Evolutionary conservation across 2,113 vertebrate genomes (phyloP).

Genomic region (Platysternon megacephalum): DNA sequence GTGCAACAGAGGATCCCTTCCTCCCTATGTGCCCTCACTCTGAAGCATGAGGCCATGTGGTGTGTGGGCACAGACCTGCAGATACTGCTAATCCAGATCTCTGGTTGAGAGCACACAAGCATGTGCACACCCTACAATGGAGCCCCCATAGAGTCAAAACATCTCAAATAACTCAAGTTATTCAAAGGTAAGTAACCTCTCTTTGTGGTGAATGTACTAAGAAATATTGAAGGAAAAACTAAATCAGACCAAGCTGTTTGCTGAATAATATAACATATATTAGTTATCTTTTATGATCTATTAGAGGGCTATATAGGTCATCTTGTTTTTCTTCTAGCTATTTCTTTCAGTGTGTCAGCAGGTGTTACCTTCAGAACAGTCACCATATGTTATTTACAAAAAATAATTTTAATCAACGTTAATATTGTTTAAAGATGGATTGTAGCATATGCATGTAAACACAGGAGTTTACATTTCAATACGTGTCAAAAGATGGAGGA

Average conservation of each 20-base stretch:
- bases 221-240: background rate
- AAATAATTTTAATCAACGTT: conserved; percentile 38
- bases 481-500: background rate
- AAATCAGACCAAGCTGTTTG: background rate
- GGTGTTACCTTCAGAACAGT: background rate
- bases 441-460: background rate
- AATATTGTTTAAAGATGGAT: conserved; percentile 2
- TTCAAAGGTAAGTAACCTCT: background rate
- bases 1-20: background rate
- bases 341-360: conserved; percentile 29
- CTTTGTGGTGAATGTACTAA: background rate
- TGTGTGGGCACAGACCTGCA: background rate
- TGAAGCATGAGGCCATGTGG: background rate
- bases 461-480: background rate
- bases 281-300: conserved; percentile 31
- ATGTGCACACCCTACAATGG: background rate
- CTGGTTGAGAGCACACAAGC: background rate
- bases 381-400: conserved; percentile 25
- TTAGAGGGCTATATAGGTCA: conserved; percentile 9
- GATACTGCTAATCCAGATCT: background rate
- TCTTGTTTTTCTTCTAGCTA: conserved; percentile 15
- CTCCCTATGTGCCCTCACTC: background rate
- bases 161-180: background rate
- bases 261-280: conserved; percentile 18
- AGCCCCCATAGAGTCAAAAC: background rate